phyloP scores from a whole-genome alignment of 2,797 vertebrate species.

The Dendrocincla tyrannina region DNA sequence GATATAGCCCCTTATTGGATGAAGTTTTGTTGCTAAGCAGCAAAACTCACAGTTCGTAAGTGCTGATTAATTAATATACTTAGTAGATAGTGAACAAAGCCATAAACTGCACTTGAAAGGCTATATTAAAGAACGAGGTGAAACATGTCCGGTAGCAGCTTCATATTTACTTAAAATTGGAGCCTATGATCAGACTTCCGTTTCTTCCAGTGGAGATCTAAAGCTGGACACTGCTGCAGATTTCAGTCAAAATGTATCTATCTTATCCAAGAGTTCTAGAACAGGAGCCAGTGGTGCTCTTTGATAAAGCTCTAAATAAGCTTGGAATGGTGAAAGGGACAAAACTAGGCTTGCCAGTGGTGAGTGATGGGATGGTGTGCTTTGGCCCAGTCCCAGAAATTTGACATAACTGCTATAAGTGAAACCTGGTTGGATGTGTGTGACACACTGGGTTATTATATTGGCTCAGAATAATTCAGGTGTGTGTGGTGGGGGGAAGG shows the following conservation, averaged over 20 bases:
- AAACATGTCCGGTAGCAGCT: neutral
- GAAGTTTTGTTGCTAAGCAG: conserved; percentile 37
- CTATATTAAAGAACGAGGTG: neutral
- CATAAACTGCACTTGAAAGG: neutral
- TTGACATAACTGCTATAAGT: neutral
- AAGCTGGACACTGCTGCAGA: neutral
- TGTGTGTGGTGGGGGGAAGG: neutral
- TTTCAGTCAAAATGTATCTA: neutral
- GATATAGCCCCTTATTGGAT: neutral
- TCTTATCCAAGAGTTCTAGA: neutral
- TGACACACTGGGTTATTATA: neutral
- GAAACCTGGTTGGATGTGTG: neutral
- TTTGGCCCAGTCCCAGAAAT: neutral
- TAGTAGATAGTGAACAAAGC: neutral
- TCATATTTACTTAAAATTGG: neutral
- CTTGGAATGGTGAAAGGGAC: neutral
- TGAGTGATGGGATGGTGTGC: neutral
- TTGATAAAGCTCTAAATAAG: neutral
- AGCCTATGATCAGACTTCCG: neutral
- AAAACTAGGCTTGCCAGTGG: neutral
- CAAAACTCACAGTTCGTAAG: neutral
- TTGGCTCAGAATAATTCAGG: neutral
- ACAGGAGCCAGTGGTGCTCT: neutral
- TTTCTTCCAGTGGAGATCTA: neutral
- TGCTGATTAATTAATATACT: conserved; percentile 43